phyloP scores from a whole-genome alignment of 2,888 invertebrate species.

The Agrotis clavis region DNA sequence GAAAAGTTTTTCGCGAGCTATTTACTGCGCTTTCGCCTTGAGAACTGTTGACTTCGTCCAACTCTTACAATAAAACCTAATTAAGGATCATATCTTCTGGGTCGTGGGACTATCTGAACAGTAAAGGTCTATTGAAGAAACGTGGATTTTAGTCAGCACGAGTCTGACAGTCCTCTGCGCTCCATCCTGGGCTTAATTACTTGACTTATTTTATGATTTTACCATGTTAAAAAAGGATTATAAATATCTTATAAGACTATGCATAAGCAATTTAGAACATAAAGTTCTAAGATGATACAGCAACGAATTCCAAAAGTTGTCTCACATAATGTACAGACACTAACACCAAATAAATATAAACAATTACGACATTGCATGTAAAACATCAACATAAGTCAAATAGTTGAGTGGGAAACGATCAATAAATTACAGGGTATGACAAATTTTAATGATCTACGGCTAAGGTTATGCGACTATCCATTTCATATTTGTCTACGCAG shows the following conservation, averaged over 20 bases:
- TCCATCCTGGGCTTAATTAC: no score
- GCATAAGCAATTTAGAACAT: background rate
- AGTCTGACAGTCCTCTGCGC: no score
- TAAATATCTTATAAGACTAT: background rate
- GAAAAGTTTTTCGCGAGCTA: no score
- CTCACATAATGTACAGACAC: background rate
- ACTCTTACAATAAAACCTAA: no score
- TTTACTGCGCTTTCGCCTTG: no score
- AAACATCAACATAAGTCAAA: conserved; percentile 32
- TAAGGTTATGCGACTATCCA: conserved; percentile 9
- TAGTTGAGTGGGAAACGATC: conserved; percentile 43
- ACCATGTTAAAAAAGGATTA: no score
- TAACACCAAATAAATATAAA: conserved; percentile 27
- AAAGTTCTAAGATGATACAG: background rate
- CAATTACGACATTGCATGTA: conserved; percentile 36
- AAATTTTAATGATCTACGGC: conserved; percentile 51
- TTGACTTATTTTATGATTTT: no score
- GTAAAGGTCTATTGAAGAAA: no score
- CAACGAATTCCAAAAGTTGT: conserved; percentile 10
- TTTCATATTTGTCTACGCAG: conserved; percentile 41
- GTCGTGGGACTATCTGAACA: no score
- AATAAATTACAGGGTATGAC: conserved; percentile 47
- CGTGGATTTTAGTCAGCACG: no score
- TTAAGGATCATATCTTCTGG: no score
- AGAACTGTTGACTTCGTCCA: no score